Conservation (phyloP, 2,888 invertebrate species). For the Meliscaeva auricollis region DNA sequence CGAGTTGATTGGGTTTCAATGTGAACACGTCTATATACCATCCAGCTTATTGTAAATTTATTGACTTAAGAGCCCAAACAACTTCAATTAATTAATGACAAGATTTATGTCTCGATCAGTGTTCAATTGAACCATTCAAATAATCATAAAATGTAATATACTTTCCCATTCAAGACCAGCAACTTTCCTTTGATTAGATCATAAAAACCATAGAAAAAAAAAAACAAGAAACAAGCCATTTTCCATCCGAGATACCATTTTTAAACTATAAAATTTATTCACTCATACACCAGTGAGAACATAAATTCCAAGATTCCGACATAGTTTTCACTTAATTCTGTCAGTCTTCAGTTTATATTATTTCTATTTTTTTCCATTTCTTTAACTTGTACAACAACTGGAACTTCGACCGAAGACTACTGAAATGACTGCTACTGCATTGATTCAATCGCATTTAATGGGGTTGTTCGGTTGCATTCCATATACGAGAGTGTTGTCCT, state of each 20-base stretch:
- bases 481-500: conserved; percentile 46
- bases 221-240: conserved; percentile 27
- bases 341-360: background rate
- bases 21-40: too few relatives aligned
- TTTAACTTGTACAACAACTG: background rate
- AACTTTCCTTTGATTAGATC: conserved; percentile 42
- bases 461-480: conserved; percentile 60
- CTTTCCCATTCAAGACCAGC: conserved; percentile 26
- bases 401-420: background rate
- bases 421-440: conserved; percentile 3
- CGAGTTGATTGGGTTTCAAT: too few relatives aligned
- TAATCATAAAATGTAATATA: conserved; percentile 3
- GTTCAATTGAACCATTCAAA: conserved; percentile 23
- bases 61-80: background rate
- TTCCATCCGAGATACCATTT: conserved; percentile 44
- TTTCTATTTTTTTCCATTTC: background rate
- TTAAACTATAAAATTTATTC: conserved; percentile 55
- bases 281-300: conserved; percentile 48
- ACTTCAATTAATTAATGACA: conserved; percentile 16
- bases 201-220: conserved; percentile 35
- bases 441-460: conserved; percentile 49
- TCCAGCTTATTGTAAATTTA: background rate
- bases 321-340: conserved; percentile 39
- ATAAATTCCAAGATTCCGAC: conserved; percentile 64
- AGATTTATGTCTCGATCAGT: background rate